These are phyloP conservation scores for Psittacus erithacus DNA, from an alignment of 2,113 vertebrate species.

Conservation along the genomic window DNA sequence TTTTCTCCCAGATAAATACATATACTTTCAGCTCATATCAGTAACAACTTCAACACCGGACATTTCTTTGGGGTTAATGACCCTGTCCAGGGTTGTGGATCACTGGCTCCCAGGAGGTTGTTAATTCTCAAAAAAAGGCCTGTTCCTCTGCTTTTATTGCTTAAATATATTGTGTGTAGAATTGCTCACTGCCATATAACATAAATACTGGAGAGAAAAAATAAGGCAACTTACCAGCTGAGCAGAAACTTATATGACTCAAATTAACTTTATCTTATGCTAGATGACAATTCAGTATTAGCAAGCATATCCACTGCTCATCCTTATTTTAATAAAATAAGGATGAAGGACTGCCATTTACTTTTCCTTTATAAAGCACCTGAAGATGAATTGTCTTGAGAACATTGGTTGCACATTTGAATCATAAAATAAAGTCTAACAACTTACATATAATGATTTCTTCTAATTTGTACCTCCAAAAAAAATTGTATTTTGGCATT, in stretches of 20 bases:
- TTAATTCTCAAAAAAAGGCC: constrained; percentile 1
- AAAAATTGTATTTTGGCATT: not conserved
- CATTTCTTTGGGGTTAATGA: constrained; percentile 18
- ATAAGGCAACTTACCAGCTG: not conserved
- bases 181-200: not conserved
- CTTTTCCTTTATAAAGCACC: not conserved
- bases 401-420: not conserved
- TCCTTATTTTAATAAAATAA: not conserved
- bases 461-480: not conserved
- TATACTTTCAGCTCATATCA: not conserved
- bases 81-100: not conserved
- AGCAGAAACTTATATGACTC: not conserved
- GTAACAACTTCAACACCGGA: not conserved
- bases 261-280: not conserved
- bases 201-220: not conserved
- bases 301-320: not conserved
- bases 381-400: not conserved
- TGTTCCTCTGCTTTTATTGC: not conserved
- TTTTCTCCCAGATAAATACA: not conserved
- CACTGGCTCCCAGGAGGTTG: not conserved
- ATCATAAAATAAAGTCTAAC: not conserved
- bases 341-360: not conserved
- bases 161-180: constrained; percentile 7
- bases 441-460: not conserved
- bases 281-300: not conserved